phyloP scores from a whole-genome alignment of 2,113 vertebrate species.

The Pithys albifrons region DNA sequence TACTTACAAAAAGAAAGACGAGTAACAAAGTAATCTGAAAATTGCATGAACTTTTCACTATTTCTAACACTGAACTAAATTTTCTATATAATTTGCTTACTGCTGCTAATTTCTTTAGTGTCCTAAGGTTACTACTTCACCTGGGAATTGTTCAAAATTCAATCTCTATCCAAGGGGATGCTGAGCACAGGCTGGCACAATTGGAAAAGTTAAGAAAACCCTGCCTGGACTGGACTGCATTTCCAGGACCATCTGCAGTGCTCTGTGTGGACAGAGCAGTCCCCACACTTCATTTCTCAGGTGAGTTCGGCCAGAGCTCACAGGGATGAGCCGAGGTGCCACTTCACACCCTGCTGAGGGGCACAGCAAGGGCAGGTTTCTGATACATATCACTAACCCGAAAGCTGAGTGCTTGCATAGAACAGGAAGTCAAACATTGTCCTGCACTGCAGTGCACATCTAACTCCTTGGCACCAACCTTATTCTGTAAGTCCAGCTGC shows the following conservation, averaged over 20 bases:
- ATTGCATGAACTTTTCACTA: accelerated
- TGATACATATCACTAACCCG: accelerated
- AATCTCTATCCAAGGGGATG: background rate
- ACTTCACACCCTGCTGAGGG: background rate
- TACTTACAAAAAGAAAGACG: background rate
- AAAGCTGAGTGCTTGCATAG: background rate
- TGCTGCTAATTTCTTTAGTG: background rate
- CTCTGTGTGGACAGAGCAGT: background rate
- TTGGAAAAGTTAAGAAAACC: background rate
- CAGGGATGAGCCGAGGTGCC: background rate
- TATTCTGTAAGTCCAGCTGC: background rate
- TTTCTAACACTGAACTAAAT: background rate
- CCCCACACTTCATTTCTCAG: background rate
- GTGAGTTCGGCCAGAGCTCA: background rate
- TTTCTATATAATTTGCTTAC: background rate
- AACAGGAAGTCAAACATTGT: background rate
- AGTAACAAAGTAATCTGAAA: background rate
- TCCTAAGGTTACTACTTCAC: background rate
- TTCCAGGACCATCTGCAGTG: background rate
- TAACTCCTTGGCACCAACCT: background rate
- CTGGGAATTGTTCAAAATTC: background rate
- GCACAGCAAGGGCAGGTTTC: background rate
- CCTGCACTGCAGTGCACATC: background rate
- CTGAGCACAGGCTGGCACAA: accelerated
- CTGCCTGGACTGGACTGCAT: accelerated